A percentile compares a stretch with the other conserved stretches of the same genome.
Evolutionary conservation across 2,797 vertebrate genomes (phyloP).

Genomic region (Hydrocynus forskahlii): DNA sequence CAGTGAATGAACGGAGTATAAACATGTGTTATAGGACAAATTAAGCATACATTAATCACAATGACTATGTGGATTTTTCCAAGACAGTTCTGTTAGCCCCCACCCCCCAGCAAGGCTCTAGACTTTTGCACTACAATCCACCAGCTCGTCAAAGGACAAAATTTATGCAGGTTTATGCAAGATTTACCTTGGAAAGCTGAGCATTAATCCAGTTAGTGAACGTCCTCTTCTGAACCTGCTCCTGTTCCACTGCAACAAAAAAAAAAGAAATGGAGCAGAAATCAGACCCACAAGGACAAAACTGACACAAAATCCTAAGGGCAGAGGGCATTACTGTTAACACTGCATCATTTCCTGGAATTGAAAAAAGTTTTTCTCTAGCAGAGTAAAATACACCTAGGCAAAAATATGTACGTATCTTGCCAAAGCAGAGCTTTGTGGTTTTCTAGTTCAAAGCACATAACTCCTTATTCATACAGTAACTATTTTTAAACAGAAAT

Average conservation of each 20-base stretch:
- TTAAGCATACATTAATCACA: background rate
- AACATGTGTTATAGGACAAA: background rate
- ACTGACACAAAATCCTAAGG: background rate
- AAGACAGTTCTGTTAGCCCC: background rate
- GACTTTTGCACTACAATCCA: background rate
- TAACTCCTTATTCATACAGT: slow-evolving; percentile 19
- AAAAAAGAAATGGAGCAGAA: background rate
- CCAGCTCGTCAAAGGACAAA: background rate
- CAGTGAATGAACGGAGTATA: background rate
- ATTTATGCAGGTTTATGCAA: background rate
- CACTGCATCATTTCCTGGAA: background rate
- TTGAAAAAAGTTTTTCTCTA: background rate
- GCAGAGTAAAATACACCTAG: slow-evolving; percentile 9
- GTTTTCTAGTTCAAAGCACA: slow-evolving; percentile 40
- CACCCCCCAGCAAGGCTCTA: background rate
- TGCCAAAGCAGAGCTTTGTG: slow-evolving; percentile 35
- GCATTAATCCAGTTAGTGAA: slow-evolving; percentile 96
- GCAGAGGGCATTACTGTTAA: background rate
- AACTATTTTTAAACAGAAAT: slow-evolving; percentile 46
- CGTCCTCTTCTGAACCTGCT: slow-evolving; percentile 90
- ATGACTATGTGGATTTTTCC: background rate
- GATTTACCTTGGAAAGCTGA: slow-evolving; percentile 86
- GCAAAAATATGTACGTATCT: slow-evolving; percentile 40
- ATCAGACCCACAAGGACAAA: background rate
- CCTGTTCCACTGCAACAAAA: slow-evolving; percentile 82